Conservation (phyloP, 2,113 vertebrate genomes). For the Etia nguti region DNA sequence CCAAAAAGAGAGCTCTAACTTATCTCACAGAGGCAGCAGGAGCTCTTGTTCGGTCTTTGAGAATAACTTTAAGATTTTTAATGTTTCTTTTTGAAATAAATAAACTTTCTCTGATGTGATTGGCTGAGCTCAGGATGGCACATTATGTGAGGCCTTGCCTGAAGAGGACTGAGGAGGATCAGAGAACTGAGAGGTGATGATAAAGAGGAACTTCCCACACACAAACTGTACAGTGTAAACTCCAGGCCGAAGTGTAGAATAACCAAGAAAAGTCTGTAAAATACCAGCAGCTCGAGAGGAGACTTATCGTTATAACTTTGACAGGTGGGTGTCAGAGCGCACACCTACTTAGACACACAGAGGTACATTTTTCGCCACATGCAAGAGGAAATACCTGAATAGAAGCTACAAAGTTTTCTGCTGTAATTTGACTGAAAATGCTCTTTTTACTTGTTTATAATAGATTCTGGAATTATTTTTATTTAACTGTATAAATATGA, state of each 20-base stretch:
- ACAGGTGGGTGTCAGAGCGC: background rate
- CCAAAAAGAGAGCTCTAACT: background rate
- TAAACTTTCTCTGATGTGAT: background rate
- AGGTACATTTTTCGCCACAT: rapidly evolving
- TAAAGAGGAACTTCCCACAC: background rate
- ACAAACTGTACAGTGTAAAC: rapidly evolving
- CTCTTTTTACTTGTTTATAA: rapidly evolving
- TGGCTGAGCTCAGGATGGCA: background rate
- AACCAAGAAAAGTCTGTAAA: background rate
- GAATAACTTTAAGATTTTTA: background rate
- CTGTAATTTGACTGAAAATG: background rate
- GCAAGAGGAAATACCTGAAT: background rate
- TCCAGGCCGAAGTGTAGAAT: background rate
- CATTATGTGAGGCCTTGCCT: background rate
- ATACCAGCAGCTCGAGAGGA: background rate
- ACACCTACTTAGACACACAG: rapidly evolving
- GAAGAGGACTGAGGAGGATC: background rate
- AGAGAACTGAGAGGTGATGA: background rate
- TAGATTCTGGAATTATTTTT: background rate
- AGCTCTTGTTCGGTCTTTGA: background rate
- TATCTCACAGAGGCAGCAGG: background rate
- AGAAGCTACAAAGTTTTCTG: background rate
- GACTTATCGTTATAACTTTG: background rate
- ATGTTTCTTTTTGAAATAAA: background rate
- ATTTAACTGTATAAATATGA: background rate